These are phyloP conservation scores for Dryobates pubescens DNA, from an alignment of 2,797 vertebrate species.

Conservation along the genomic window DNA sequence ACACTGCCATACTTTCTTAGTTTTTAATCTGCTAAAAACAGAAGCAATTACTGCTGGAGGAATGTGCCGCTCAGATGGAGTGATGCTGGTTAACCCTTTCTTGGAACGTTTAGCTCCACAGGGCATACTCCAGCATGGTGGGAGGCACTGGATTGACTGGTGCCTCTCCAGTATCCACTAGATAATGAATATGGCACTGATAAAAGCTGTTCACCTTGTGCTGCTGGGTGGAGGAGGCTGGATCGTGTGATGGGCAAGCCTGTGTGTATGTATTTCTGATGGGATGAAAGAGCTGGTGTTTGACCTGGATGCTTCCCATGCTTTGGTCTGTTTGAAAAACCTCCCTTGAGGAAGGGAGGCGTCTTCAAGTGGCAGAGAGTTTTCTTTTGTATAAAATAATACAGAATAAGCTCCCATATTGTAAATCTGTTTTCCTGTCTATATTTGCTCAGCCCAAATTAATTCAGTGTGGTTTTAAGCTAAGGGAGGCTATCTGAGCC, in stretches of 20 bases:
- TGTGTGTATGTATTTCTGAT: neutral
- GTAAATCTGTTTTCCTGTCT: conserved; percentile 9
- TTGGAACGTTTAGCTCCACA: neutral
- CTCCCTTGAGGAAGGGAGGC: neutral
- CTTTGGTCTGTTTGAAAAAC: conserved; percentile 6
- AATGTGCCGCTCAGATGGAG: neutral
- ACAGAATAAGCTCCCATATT: conserved; percentile 33
- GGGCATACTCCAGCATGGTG: neutral
- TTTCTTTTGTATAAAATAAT: conserved; percentile 41
- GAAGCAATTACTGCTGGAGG: neutral
- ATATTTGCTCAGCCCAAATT: conserved; percentile 36
- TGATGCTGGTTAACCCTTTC: conserved; percentile 20
- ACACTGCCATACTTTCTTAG: neutral
- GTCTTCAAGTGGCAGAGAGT: neutral
- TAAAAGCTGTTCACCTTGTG: neutral
- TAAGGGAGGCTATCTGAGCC: conserved; percentile 4
- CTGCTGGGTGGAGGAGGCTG: conserved; percentile 10
- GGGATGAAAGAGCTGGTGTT: neutral
- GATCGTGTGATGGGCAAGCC: neutral
- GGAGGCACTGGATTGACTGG: neutral
- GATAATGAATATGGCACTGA: neutral
- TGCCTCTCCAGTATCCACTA: neutral
- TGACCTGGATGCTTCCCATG: conserved; percentile 17
- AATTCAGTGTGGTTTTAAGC: conserved; percentile 43
- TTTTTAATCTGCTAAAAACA: conserved; percentile 46